Conservation (phyloP, 2,113 vertebrate genomes). For the Tympanuchus pallidicinctus region DNA sequence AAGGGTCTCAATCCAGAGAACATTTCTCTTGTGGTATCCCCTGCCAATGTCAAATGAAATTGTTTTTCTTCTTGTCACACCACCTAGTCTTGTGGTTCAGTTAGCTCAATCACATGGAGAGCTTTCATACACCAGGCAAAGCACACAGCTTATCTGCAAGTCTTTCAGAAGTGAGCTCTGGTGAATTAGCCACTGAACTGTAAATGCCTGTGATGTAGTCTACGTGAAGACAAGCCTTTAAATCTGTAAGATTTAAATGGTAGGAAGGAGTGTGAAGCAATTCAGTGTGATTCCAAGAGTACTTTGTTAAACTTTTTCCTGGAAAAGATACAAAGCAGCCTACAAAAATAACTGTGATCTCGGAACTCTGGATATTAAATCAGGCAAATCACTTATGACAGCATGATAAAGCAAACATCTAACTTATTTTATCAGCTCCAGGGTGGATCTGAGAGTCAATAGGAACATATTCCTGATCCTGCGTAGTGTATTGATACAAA, state of each 20-base stretch:
- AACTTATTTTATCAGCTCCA: neutral
- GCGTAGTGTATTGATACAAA: slow-evolving; percentile 20
- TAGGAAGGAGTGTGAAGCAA: neutral
- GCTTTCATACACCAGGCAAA: neutral
- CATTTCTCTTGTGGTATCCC: neutral
- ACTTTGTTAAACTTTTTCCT: neutral
- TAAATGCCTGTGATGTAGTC: neutral
- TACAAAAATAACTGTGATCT: neutral
- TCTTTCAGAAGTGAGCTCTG: neutral
- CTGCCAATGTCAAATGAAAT: fast-evolving
- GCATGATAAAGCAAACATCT: neutral
- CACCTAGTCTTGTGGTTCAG: neutral
- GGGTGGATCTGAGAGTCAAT: neutral
- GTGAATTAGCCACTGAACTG: neutral
- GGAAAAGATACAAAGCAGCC: neutral
- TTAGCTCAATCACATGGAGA: neutral
- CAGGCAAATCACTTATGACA: neutral
- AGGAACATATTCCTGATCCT: neutral
- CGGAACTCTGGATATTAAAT: neutral
- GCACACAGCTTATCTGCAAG: neutral
- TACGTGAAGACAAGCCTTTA: neutral
- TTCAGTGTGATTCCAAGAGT: fast-evolving
- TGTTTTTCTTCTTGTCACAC: neutral
- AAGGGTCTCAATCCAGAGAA: neutral
- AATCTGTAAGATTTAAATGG: neutral